Evolutionary conservation across 2,888 invertebrate species (phyloP), one percentile per base, ranked within the genome.

Genomic region (Cotesia congregata): DNA sequence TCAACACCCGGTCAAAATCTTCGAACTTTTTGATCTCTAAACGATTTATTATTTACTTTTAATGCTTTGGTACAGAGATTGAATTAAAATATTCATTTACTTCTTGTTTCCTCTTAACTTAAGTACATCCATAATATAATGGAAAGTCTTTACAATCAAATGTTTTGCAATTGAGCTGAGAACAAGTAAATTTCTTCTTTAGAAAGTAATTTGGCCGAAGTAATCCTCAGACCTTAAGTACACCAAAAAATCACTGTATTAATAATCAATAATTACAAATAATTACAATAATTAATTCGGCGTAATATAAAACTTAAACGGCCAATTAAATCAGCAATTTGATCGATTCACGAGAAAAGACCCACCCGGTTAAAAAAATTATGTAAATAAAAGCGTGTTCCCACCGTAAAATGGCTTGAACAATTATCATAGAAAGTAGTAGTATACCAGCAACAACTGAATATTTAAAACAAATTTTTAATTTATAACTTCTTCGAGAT

Each of bases 1-100:
- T 60, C 70, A 70, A 59, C 70, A 70, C 70, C 68, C 50, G 15
- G 68, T 39, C 15, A 40, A 40, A 68, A 68, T 70, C 60, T 12
- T 70, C 70, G 7, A 20, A 70, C 70, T 17, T 70, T 9, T 17
- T 70, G 59, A 20, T 70, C 59, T 50, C 30, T 20, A 30, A 20
- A 60, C 68, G 50, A 70, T 70, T 59, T 59, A 59, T 59, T 70
- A 70, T 70, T 50, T 70, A 62, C 20, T 17, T 15, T 62, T 20
- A 67, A 67, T 67, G 1, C 12, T 12, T 64, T 17, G 38, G 30
- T 9, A 67, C 15, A 20, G 15, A 15, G 9, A 64, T 64, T 12
- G 1, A 30, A 30, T 30, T 30, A 30, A 30, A 30, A 30, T 30
- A 30, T 30, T 30, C 30, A 30, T 30, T 30, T 3, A 30, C 30